Base-by-base conservation (phyloP, 1,140 invertebrate genomes). In the Bombus confusus region DNA sequence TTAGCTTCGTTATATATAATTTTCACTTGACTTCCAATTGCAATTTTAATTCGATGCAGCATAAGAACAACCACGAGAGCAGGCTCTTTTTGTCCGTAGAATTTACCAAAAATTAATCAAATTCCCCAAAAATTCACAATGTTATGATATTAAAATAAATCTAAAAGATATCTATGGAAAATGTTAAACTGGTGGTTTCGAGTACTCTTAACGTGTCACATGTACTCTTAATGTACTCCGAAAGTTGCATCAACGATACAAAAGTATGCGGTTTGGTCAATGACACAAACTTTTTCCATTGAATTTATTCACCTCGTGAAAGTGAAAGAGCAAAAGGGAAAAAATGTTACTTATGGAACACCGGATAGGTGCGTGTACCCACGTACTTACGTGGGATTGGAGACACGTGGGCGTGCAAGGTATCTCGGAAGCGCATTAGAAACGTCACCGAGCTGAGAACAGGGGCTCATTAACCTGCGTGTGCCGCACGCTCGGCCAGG, bases 341-440 rank as follows among this genome's bases (percentile, higher is more conserved):
- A 10, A 37, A 31, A 22, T 2, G n/a, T 73, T 74, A 37, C n/a
- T 64, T 66, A 13, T 13, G 15, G 52, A 39, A 41, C 83, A 79
- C 59, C 52, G 22, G 41, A 6, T 74, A 73, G 37, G 62, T 81
- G 76, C 78, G 66, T 41, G 37, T 77, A 80, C 66, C 69, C 68
- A 47, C 75, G 71, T 74, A 41, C 52, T 34, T 88, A 83, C 87
- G 87, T 90, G 87, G 87, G 80, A 62, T 43, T 79, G 69, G 43
- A 73, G 83, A 34, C 80, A 71, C 80, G 90, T 91, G 91, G 91
- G 91, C 84, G 90, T 80, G 64, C 79, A 71, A 78, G 73, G 72
- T 90, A 88, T 88, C 90, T 90, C 85, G 90, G 90, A 91, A 91
- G 89, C 90, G 74, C 59, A 69, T 76, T 90, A 80, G 84, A 90